A percentile compares a stretch with the other conserved stretches of the same genome.
These are phyloP conservation scores for Volucella zonaria DNA, from an alignment of 2,888 invertebrate genomes.

Conservation along the genomic window DNA sequence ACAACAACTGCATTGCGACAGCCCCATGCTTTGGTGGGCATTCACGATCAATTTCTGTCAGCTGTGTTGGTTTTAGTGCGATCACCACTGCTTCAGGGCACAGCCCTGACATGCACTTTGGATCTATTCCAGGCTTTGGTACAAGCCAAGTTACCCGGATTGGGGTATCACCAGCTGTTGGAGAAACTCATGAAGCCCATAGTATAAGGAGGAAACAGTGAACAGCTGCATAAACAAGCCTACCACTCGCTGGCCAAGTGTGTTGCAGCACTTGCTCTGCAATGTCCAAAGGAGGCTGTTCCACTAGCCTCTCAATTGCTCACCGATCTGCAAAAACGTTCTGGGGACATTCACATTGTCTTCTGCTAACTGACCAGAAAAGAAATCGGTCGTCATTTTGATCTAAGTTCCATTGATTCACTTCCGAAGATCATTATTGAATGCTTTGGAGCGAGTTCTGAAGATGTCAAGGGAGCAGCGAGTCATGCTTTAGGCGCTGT, in stretches of 20 bases:
- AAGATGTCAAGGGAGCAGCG: constrained; percentile 98
- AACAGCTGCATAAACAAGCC: constrained; percentile 88
- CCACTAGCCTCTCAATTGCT: constrained; percentile 87
- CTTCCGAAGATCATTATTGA: constrained; percentile 91
- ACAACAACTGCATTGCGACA: constrained; percentile 92
- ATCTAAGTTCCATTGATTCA: constrained; percentile 89
- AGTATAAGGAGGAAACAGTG: constrained; percentile 82
- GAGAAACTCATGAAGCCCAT: constrained; percentile 90
- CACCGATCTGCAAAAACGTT: constrained; percentile 88
- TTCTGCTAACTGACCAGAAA: constrained; percentile 97
- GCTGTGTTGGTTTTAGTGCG: constrained; percentile 93
- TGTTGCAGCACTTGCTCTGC: constrained; percentile 95
- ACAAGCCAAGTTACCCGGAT: constrained; percentile 89
- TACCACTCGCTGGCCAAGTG: constrained; percentile 98
- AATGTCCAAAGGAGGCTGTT: constrained; percentile 88
- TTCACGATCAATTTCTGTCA: constrained; percentile 90
- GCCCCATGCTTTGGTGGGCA: constrained; percentile 89
- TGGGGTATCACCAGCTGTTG: constrained; percentile 92
- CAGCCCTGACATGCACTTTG: constrained; percentile 94
- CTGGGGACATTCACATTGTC: constrained; percentile 91
- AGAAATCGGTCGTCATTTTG: constrained; percentile 97
- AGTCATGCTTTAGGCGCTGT: constrained; percentile 98
- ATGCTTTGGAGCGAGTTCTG: constrained; percentile 95
- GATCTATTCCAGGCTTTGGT: constrained; percentile 97
- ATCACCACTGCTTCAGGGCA: constrained; percentile 94